These are phyloP conservation scores for Drosophila hydei DNA, from an alignment of 1,140 invertebrate genomes.

Conservation along the genomic window DNA sequence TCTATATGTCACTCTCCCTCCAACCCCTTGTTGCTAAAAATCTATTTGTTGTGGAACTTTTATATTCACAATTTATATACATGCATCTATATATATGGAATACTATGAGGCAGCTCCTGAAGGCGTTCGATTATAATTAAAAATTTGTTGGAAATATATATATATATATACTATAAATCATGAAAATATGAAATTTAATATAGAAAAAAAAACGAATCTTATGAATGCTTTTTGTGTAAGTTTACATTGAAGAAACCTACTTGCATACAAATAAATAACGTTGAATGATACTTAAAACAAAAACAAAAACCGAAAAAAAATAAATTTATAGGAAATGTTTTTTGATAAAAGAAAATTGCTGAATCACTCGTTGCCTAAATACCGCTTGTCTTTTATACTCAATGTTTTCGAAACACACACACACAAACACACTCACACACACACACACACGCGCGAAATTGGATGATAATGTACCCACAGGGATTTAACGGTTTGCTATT, in stretches of 20 bases:
- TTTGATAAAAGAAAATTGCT: slow-evolving; percentile 81
- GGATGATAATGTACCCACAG: slow-evolving; percentile 37
- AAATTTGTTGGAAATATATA: slow-evolving; percentile 45
- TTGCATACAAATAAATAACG: slow-evolving; percentile 64
- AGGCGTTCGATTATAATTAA: slow-evolving; percentile 23
- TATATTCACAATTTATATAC: slow-evolving; percentile 32
- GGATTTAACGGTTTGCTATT: slow-evolving; percentile 1
- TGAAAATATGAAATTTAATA: slow-evolving; percentile 30
- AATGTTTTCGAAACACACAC: slow-evolving; percentile 77
- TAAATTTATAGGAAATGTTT: slow-evolving; percentile 77
- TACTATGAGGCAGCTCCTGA: slow-evolving; percentile 44
- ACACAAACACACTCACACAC: slow-evolving; percentile 31
- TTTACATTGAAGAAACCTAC: slow-evolving; percentile 59
- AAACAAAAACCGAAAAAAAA: slow-evolving; percentile 1
- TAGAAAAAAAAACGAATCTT: slow-evolving; percentile 76
- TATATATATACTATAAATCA: slow-evolving; percentile 28
- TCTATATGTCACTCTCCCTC: slow-evolving; percentile 48
- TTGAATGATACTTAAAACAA: slow-evolving; percentile 63
- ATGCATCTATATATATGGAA: not conserved
- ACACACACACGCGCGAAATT: slow-evolving; percentile 22
- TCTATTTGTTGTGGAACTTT: slow-evolving; percentile 63
- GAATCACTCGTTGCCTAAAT: slow-evolving; percentile 84
- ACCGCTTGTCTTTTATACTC: slow-evolving; percentile 84
- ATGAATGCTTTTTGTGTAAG: slow-evolving; percentile 83
- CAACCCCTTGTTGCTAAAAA: slow-evolving; percentile 43